Base-by-base conservation (phyloP, 2,888 invertebrate genomes). In the Acanthosepion lycidas region DNA sequence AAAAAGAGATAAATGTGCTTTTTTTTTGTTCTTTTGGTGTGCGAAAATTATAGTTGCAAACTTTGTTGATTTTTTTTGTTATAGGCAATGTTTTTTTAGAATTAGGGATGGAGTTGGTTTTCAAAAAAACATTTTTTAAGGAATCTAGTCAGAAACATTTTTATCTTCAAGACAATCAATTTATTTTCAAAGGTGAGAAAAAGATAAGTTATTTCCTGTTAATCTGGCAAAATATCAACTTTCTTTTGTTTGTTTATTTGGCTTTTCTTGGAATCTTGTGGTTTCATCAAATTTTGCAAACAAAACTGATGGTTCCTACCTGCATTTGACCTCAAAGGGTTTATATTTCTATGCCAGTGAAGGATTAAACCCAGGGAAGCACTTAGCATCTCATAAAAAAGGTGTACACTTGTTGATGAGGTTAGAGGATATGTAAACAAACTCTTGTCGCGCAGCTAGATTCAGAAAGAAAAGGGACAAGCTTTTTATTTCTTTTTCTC, bases 301-400 rank as follows among this genome's bases (percentile, higher is more conserved):
- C 78, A 78, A 78, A 78, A 12, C 15, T 78, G 33, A 78, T n/a
- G 78, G 15, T 33, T 78, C n/a, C 78, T n/a, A 33, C n/a, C 78
- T 78, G 78, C 78, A 78, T 78, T 78, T 78, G 78, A 78, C 78
- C n/a, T 78, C 78, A 78, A 78, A 78, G 78, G 78, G 78, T 78
- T 78, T n/a, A 33, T 15, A 78, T 78, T n/a, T 78, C n/a, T 78
- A n/a, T 15, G n/a, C 78, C n/a, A 78, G 12, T 12, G 33, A 78
- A n/a, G n/a, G 78, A 78, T 78, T n/a, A 33, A 15, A 18, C n/a
- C n/a, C n/a, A n/a, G 33, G 78, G n/a, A 78, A 78, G 33, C n/a
- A 78, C 78, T n/a, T 15, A 78, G n/a, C 78, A 26, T 23, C 59
- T 59, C 59, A 59, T 59, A 59, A 6, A 59, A 59, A 59, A 59